These are phyloP conservation scores for Nebria salina DNA, from an alignment of 2,888 invertebrate genomes.

Conservation along the genomic window DNA sequence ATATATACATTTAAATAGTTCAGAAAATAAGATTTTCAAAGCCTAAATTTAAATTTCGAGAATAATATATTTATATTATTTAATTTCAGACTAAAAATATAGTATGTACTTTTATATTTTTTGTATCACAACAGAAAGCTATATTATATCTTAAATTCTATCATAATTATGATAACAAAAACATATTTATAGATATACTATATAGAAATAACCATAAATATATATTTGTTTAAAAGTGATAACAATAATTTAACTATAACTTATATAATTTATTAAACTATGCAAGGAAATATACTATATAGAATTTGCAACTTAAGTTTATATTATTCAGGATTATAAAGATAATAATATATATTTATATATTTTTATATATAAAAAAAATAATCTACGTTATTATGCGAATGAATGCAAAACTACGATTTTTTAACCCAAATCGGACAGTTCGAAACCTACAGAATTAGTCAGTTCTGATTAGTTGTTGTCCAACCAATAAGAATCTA, in stretches of 20 bases:
- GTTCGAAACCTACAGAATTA: not conserved
- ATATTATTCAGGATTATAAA: constrained; percentile 2
- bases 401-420: not conserved
- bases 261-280: not conserved
- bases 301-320: not conserved
- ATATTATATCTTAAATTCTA: not conserved
- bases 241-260: not conserved
- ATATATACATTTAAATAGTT: constrained; percentile 1
- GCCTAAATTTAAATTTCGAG: not conserved
- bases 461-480: too few species aligned
- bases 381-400: not conserved
- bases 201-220: not conserved
- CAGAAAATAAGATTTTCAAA: constrained; percentile 1
- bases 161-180: not conserved
- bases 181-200: not conserved
- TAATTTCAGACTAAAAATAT: not conserved
- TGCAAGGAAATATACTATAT: not conserved
- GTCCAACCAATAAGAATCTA: too few species aligned
- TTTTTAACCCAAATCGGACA: not conserved
- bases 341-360: not conserved
- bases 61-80: not conserved
- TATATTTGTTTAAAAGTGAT: not conserved
- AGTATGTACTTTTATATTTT: not conserved
- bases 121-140: constrained; percentile 1
- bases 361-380: not conserved